phyloP scores from a whole-genome alignment of 2,797 vertebrate species.

The Chaunax sp. region DNA sequence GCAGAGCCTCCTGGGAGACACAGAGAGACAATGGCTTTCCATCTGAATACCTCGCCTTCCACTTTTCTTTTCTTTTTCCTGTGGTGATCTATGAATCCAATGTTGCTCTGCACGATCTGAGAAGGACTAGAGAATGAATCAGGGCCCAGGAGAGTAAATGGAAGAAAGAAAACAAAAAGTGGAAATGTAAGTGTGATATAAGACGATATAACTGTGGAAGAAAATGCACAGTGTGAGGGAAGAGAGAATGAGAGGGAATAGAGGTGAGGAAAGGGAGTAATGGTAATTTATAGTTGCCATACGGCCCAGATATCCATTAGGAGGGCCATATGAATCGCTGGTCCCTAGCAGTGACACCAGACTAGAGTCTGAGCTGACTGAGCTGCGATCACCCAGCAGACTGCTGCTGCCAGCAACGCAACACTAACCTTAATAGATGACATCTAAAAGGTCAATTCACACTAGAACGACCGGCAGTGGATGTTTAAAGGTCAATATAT shows the following conservation, averaged over 20 bases:
- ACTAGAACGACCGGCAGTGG: neutral
- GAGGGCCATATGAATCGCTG: slow-evolving; percentile 64
- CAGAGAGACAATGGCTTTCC: slow-evolving; percentile 43
- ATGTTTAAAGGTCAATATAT: too few species aligned
- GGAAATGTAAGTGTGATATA: too few species aligned
- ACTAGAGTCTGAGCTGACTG: slow-evolving; percentile 68
- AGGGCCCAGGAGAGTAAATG: slow-evolving; percentile 4
- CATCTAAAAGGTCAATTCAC: slow-evolving; percentile 57
- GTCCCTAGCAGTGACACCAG: slow-evolving; percentile 66
- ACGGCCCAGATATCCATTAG: slow-evolving; percentile 67
- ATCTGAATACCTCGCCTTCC: slow-evolving; percentile 32
- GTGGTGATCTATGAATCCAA: slow-evolving; percentile 44
- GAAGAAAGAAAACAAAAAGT: neutral
- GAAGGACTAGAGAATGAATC: slow-evolving; percentile 11
- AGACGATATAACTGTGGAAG: neutral
- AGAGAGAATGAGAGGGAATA: slow-evolving; percentile 12
- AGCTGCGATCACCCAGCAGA: slow-evolving; percentile 72
- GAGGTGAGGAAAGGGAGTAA: slow-evolving; percentile 28
- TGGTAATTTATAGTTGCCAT: slow-evolving; percentile 66
- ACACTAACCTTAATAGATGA: slow-evolving; percentile 66
- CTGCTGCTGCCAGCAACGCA: slow-evolving; percentile 56
- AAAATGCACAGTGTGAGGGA: slow-evolving; percentile 6
- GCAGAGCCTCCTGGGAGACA: slow-evolving; percentile 29
- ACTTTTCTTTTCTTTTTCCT: slow-evolving; percentile 1
- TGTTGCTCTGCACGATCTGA: slow-evolving; percentile 19